Evolutionary conservation across 2,888 invertebrate species (phyloP), one percentile per base, ranked within the genome.

Genomic region (Orthosia gothica): DNA sequence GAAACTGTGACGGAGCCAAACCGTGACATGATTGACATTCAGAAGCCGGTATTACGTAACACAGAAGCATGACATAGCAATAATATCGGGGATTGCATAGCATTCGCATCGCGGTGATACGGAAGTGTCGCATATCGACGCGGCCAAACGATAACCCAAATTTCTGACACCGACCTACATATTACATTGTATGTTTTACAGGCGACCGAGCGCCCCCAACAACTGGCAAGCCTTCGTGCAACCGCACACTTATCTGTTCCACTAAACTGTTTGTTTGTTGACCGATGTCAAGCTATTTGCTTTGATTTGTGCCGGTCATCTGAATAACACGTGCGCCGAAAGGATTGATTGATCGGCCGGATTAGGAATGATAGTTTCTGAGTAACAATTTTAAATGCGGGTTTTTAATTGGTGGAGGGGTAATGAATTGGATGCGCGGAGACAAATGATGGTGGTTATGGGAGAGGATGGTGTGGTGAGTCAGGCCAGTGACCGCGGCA

Each of bases 401-500:
- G n/a, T 58, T 58, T 66, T 52, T 64, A n/a, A 67, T 61, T 69
- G 49, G 23, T 57, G 16, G 78, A 80, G 73, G 74, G 84, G 59
- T 66, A 66, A 73, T 74, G 74, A 75, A 70, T 74, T 79, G 69
- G 85, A 80, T 85, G 81, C 65, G 67, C 64, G 68, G 70, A 81
- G 75, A 79, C 78, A 79, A 83, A 87, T 85, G 81, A 79, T 88
- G 88, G 85, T 87, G 89, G 81, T 88, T 84, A 84, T 78, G 85
- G 86, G 82, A 82, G 85, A 88, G 87, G 85, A 89, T 90, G 90
- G 91, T 91, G 90, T 91, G 92, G 92, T 91, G 92, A 91, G 89
- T 84, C 91, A 91, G 95, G 95, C 95, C 95, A 95, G 95, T 96
- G 96, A 96, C 96, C 96, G 95, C 93, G 93, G 93, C 95, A 95